These are phyloP conservation scores for Rhagium mordax DNA, from an alignment of 2,888 invertebrate genomes.

Conservation along the genomic window DNA sequence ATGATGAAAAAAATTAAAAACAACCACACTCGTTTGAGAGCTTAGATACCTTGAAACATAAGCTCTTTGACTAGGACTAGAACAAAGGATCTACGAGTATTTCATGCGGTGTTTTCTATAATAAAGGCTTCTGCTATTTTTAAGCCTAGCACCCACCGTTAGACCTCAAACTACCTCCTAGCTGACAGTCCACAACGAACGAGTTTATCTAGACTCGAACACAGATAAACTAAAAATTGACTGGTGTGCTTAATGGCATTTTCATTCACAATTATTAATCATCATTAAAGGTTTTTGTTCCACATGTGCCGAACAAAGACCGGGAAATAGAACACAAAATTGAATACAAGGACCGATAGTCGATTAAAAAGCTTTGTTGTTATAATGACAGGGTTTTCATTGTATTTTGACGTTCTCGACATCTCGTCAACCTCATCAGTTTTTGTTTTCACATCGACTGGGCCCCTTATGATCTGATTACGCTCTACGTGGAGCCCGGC, in stretches of 20 bases:
- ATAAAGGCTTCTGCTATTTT: too few species aligned
- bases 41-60: too few species aligned
- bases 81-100: too few species aligned
- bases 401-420: conserved; percentile 18
- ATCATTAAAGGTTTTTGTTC: conserved; percentile 13
- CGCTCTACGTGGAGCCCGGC: neutral
- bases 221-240: conserved; percentile 4
- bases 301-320: conserved; percentile 9
- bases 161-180: too few species aligned
- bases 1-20: too few species aligned
- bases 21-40: too few species aligned
- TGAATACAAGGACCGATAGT: conserved; percentile 12
- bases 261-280: conserved; percentile 29
- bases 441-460: conserved; percentile 10
- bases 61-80: too few species aligned
- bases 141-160: too few species aligned
- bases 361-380: conserved; percentile 23
- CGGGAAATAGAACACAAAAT: conserved; percentile 16
- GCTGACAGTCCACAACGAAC: neutral
- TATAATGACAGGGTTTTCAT: conserved; percentile 12
- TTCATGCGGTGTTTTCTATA: too few species aligned
- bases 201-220: conserved; percentile 1
- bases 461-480: conserved; percentile 8
- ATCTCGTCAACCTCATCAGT: conserved; percentile 17
- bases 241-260: conserved; percentile 12